Evolutionary conservation across 2,888 invertebrate species (phyloP), one percentile per base, ranked within the genome.

Genomic region (Archaeoteleia sp.): DNA sequence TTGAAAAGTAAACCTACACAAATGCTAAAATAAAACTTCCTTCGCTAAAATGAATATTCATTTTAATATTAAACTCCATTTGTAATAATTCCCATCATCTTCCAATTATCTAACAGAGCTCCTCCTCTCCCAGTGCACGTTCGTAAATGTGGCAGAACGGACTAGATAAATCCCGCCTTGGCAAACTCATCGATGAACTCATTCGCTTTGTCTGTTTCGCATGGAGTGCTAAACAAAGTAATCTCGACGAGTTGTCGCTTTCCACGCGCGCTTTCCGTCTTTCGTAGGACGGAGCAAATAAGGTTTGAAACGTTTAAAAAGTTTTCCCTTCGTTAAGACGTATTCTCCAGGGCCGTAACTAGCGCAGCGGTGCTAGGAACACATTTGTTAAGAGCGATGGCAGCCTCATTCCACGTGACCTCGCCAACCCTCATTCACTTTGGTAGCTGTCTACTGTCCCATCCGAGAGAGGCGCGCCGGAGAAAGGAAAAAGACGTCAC

Each of bases 401-500:
- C 29, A 45, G 23, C 29, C 61, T 58, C 67, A 63, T 73, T 74
- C 71, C 73, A 68, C 71, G 75, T 72, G 71, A 69, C 72, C 74
- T 71, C 67, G 51, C 71, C 74, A 74, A 74, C 75, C 76, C 78
- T 79, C 78, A 78, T 78, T 78, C 81, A 78, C 78, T 80, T 78
- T 77, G 76, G 68, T 76, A 71, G 76, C 78, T 78, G 81, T 79
- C 80, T 77, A 67, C 76, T 72, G 78, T 77, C 76, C 74, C 73
- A 74, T 76, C 74, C 71, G 63, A 30, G 63, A 40, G 74, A 40
- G 74, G 45, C 57, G 65, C 51, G 62, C 54, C 54, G 67, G 66
- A 58, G 72, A 68, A 77, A 77, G 78, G 81, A 82, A 81, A 81
- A 82, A 80, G 80, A 82, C 79, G 78, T 82, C 80, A 78, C 80